Evolutionary conservation across 1,140 invertebrate species (phyloP).

Genomic region (Yoshiicerus persimilis): DNA sequence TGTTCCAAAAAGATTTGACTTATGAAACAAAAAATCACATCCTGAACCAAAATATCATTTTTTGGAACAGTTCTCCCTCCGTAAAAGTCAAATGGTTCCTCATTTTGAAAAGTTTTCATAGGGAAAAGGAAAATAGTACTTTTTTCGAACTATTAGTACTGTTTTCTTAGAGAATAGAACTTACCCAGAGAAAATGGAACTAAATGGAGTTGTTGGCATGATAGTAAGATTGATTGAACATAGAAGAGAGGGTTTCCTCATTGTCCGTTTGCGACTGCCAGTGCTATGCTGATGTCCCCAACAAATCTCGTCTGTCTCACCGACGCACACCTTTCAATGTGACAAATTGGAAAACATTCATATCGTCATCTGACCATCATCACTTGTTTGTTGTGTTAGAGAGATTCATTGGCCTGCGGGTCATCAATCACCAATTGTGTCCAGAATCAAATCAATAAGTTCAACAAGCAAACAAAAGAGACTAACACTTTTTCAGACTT

Average conservation of each 20-base stretch:
- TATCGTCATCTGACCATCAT: constrained; percentile 6
- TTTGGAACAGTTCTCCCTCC: no score
- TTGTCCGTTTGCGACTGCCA: background rate
- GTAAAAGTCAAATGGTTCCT: no score
- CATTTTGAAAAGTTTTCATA: no score
- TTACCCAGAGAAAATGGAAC: background rate
- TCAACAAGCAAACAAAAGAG: background rate
- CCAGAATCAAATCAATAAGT: constrained; percentile 12
- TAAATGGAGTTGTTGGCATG: background rate
- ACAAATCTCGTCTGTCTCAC: background rate
- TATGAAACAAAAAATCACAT: no score
- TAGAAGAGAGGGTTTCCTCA: background rate
- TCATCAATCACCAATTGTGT: constrained; percentile 2
- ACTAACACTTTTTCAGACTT: background rate
- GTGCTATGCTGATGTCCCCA: background rate
- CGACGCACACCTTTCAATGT: background rate
- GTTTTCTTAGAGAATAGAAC: no score
- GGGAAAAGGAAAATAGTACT: no score
- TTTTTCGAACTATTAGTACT: no score
- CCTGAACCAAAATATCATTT: no score
- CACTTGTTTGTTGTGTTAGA: constrained; percentile 13
- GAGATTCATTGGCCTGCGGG: constrained; percentile 6
- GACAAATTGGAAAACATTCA: constrained; percentile 19
- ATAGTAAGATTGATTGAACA: background rate
- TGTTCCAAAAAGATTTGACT: no score